Base-by-base conservation (phyloP, 2,888 invertebrate species). In the Clunio marinus region DNA sequence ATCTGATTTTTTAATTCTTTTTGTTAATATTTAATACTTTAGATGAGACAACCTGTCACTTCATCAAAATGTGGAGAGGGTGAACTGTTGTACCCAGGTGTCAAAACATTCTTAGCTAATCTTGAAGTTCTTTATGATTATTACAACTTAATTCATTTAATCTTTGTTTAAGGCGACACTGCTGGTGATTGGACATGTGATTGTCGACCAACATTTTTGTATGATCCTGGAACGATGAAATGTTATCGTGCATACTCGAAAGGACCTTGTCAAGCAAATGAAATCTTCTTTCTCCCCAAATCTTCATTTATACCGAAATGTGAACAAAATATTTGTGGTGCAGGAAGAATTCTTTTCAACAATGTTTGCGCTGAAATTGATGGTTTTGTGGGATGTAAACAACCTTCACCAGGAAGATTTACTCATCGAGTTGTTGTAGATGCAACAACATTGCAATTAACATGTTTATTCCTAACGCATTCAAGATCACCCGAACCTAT, bases 161-260 rank as follows among this genome's bases (percentile, higher is more conserved):
- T 17, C 22, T 57, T 37, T 62, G 22, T 62, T 7, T 20, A n/a
- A 62, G 62, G 63, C 8, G 63, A 65, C n/a, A 65, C 45, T 25
- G 63, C 45, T 15, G 25, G 45, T 22, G 63, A 65, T 25, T 65
- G 63, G 63, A 46, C 17, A 13, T 85, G 84, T 71, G 85, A 85
- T 71, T 85, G 85, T 72, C 80, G 81, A 70, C 82, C 75, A 85
- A 85, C 81, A 5, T 81, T 78, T 72, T 71, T 88, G 24, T 89
- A 84, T 74, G 83, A 88, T 73, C 85, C 87, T 1, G 74, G 78
- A 24, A 80, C 81, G 0, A 82, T 86, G 71, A 77, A 77, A 5
- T 89, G 89, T 72, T 83, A 84, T 78, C 81, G 83, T 59, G 84
- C 85, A 0, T 88, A 82, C 73, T 79, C 80, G 41, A 82, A 80